Evolutionary conservation across 2,888 invertebrate species (phyloP).

Genomic region (Clunio marinus): DNA sequence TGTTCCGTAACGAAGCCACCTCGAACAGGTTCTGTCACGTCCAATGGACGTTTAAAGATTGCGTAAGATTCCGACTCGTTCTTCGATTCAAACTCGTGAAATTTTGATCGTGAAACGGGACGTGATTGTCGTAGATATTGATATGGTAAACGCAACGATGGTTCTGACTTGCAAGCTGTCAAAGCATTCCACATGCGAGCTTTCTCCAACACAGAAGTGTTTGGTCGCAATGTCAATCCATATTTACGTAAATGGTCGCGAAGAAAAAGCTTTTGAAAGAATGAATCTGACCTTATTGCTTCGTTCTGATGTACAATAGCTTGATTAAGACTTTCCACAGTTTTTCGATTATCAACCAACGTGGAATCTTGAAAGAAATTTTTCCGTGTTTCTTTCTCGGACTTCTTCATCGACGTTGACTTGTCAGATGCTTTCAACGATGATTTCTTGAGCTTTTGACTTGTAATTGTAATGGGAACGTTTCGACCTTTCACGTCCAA

Average conservation of each 20-base stretch:
- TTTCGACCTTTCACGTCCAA: not conserved
- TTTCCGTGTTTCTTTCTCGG: conserved; percentile 39
- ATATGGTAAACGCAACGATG: conserved; percentile 57
- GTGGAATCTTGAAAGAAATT: conserved; percentile 32
- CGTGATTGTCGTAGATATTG: conserved; percentile 64
- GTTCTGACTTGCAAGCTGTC: conserved; percentile 53
- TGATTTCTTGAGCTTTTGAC: conserved; percentile 42
- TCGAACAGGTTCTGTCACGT: conserved; percentile 58
- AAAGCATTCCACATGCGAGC: conserved; percentile 64
- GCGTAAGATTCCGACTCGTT: conserved; percentile 50
- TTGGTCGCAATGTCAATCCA: conserved; percentile 49
- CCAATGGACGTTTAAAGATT: conserved; percentile 41
- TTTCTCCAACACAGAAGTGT: conserved; percentile 63
- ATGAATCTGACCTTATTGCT: conserved; percentile 59
- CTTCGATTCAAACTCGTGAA: conserved; percentile 61
- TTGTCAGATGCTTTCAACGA: conserved; percentile 41
- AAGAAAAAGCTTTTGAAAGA: conserved; percentile 68
- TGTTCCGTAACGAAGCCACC: conserved; percentile 54
- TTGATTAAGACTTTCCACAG: conserved; percentile 45
- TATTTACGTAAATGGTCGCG: conserved; percentile 48
- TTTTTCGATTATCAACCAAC: conserved; percentile 35
- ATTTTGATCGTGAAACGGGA: conserved; percentile 69
- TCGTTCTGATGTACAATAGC: conserved; percentile 59
- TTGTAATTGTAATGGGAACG: conserved; percentile 41
- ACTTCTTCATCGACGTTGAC: conserved; percentile 40